Conservation (phyloP, 2,113 vertebrate species). For the Ochotona curzoniae region DNA sequence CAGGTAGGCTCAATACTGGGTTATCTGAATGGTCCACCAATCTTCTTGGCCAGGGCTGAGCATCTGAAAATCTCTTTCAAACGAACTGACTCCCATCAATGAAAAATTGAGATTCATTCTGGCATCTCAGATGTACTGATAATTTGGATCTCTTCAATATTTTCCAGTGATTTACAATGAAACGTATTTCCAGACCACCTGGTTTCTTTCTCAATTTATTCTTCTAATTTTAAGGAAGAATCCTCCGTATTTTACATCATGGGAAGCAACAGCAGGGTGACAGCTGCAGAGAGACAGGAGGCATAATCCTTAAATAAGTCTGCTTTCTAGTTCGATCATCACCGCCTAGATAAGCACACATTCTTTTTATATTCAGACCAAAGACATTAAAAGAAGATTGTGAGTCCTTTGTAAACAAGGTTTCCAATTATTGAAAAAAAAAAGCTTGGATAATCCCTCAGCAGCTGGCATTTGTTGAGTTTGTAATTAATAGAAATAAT, state of each 20-base stretch:
- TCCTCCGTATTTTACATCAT: constrained; percentile 37
- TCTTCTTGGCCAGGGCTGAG: neutral
- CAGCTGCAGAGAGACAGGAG: constrained; percentile 71
- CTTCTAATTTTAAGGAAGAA: constrained; percentile 48
- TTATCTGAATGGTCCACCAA: neutral
- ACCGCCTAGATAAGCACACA: constrained; percentile 69
- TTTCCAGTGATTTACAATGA: constrained; percentile 1
- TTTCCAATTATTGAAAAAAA: constrained; percentile 77
- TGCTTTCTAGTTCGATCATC: constrained; percentile 74
- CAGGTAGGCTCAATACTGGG: neutral
- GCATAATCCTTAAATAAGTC: constrained; percentile 74
- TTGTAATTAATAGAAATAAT: constrained; percentile 78
- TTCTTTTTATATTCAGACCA: constrained; percentile 69
- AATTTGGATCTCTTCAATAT: neutral
- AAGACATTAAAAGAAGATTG: constrained; percentile 71
- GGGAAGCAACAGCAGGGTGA: constrained; percentile 55
- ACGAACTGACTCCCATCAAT: neutral
- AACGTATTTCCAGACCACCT: neutral
- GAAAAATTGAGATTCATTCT: neutral
- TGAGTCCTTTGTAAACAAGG: constrained; percentile 73
- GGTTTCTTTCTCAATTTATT: constrained; percentile 1
- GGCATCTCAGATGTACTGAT: neutral
- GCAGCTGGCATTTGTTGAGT: constrained; percentile 61
- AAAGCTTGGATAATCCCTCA: constrained; percentile 65
- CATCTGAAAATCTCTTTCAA: constrained; percentile 8